Percentiles rank a stretch among this genome's conserved stretches.
phyloP scores from a whole-genome alignment of 2,113 vertebrate species.

The Tamias sibiricus region DNA sequence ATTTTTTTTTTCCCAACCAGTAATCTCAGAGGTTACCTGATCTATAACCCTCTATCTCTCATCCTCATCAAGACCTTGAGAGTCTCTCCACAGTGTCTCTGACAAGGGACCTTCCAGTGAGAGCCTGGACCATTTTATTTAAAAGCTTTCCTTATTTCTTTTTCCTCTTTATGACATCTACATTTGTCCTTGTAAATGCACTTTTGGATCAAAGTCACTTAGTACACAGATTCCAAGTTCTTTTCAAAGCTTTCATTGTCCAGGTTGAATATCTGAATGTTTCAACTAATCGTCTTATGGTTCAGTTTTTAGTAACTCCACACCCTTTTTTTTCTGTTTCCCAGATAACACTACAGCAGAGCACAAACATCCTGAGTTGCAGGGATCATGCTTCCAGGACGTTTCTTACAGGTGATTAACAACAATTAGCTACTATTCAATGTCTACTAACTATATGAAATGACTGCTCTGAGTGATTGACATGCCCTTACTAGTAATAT shows the following conservation, averaged over 20 bases:
- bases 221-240: neutral
- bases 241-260: neutral
- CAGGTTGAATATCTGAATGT: neutral
- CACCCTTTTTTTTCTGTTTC: neutral
- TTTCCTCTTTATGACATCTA: neutral
- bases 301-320: neutral
- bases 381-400: neutral
- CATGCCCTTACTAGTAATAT: neutral
- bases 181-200: neutral
- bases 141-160: neutral
- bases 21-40: neutral
- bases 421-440: neutral
- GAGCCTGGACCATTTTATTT: neutral
- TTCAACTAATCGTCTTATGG: neutral
- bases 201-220: neutral
- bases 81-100: neutral
- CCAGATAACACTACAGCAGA: neutral
- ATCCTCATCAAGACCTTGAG: neutral
- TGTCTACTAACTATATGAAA: neutral
- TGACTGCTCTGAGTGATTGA: neutral
- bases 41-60: neutral
- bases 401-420: neutral
- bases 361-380: neutral
- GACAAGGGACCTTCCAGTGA: neutral
- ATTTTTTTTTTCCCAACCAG: slow-evolving; percentile 26